phyloP scores from a whole-genome alignment of 2,113 vertebrate species.

The Serinus canaria region DNA sequence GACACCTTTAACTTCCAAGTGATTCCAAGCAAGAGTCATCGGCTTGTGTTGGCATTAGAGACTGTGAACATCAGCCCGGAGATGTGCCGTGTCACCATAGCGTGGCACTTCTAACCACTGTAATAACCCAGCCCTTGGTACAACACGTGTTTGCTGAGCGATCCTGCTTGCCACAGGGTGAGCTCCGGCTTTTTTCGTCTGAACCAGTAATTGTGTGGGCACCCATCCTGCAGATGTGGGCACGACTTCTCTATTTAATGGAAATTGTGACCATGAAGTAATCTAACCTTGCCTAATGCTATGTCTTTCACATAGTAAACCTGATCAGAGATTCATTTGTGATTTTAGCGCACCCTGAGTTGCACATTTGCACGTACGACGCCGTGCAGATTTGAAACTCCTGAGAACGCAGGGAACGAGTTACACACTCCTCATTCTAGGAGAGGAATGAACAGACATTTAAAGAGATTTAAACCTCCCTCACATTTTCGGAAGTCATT shows the following conservation, averaged over 20 bases:
- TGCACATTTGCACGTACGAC: neutral
- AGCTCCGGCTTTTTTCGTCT: neutral
- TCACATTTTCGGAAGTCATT: neutral
- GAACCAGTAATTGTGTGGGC: neutral
- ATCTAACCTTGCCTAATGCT: neutral
- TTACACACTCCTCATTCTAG: neutral
- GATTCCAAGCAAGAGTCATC: neutral
- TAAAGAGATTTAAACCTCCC: neutral
- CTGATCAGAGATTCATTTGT: neutral
- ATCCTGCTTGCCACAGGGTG: neutral
- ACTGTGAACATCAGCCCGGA: neutral
- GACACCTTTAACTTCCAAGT: neutral
- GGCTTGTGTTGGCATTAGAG: neutral
- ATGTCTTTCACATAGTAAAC: neutral
- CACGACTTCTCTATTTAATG: neutral
- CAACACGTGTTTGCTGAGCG: neutral
- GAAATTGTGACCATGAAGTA: neutral
- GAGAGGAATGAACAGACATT: neutral
- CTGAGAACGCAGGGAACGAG: neutral
- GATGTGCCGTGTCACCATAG: neutral
- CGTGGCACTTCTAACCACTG: neutral
- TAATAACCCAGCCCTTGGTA: accelerated
- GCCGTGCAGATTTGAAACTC: neutral
- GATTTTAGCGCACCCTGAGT: neutral
- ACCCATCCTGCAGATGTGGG: neutral